Conservation (phyloP, 2,797 vertebrate genomes). For the Sandelia bainsii region DNA sequence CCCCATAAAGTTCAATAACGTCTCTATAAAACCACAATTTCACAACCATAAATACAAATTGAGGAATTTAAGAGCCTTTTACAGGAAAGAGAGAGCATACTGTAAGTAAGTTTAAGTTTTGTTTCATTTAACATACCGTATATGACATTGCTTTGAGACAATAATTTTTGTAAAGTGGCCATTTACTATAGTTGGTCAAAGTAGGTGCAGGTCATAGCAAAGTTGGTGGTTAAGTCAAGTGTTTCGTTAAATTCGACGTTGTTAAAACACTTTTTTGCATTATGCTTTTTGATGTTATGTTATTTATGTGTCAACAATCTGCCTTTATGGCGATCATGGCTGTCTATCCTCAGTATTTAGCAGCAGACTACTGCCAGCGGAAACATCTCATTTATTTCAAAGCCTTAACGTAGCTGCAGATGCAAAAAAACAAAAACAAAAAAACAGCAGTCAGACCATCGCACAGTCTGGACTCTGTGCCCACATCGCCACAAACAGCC, state of each 20-base stretch:
- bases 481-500: constrained; percentile 4
- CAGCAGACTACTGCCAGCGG: too few species aligned
- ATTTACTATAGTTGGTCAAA: neutral
- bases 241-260: neutral
- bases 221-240: neutral
- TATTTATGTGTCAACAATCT: neutral
- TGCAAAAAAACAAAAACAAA: neutral
- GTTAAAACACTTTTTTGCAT: neutral
- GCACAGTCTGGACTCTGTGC: constrained; percentile 14
- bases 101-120: neutral
- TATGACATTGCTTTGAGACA: neutral
- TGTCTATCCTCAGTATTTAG: neutral
- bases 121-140: neutral
- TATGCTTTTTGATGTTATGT: too few species aligned
- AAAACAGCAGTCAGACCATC: neutral
- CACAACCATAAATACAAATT: too few species aligned
- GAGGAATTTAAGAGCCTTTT: neutral
- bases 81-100: neutral
- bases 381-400: neutral
- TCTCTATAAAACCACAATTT: neutral
- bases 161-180: neutral
- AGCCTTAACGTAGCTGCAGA: constrained; percentile 1
- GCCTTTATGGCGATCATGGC: constrained; percentile 3
- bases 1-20: neutral
- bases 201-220: neutral